These are phyloP conservation scores for Caenorhabditis remanei DNA, from an alignment of 1,140 invertebrate genomes.

Conservation along the genomic window DNA sequence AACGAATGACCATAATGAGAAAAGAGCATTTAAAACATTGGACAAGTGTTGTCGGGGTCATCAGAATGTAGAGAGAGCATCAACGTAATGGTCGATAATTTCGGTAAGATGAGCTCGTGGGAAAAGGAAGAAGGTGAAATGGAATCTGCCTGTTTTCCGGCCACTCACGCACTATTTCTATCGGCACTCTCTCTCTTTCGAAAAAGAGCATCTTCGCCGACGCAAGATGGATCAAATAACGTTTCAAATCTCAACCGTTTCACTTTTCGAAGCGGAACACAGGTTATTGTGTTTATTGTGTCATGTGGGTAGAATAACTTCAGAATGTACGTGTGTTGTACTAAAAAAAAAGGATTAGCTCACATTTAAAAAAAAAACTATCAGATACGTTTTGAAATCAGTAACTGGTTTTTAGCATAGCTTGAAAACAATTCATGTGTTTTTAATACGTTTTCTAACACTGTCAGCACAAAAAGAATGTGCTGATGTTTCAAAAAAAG, in stretches of 20 bases:
- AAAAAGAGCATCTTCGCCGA: constrained; percentile 48
- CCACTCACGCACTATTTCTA: constrained; percentile 53
- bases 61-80: constrained; percentile 18
- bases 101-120: constrained; percentile 54
- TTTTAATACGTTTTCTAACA: background rate
- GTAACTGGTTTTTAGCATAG: too few species aligned
- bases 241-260: constrained; percentile 47
- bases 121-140: constrained; percentile 51
- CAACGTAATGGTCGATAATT: constrained; percentile 54
- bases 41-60: constrained; percentile 14
- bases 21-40: background rate
- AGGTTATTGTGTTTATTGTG: constrained; percentile 21
- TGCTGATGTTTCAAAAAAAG: background rate
- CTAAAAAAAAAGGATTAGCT: background rate
- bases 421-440: too few species aligned
- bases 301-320: background rate
- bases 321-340: background rate
- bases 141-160: constrained; percentile 55
- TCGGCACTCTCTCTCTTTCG: constrained; percentile 13
- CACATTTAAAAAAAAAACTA: too few species aligned
- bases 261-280: constrained; percentile 5
- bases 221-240: constrained; percentile 45
- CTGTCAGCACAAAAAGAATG: background rate
- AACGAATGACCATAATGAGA: background rate
- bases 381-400: too few species aligned